Conservation (phyloP, 2,888 invertebrate species). For the Megaustenia siamemsis region DNA sequence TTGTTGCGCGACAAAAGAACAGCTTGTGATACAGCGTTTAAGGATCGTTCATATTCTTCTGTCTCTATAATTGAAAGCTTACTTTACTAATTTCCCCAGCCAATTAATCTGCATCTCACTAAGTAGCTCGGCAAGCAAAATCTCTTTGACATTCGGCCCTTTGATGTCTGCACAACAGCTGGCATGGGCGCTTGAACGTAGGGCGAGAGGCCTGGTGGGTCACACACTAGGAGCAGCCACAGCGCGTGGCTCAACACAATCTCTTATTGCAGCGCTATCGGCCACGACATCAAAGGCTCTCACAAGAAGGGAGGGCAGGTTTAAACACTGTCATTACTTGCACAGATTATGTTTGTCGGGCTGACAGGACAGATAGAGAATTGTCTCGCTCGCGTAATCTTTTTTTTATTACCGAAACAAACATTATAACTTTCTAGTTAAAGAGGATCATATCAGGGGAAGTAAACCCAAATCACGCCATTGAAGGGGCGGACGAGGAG, state of each 20-base stretch:
- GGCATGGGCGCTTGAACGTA: background rate
- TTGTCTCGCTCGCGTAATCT: too few relatives aligned
- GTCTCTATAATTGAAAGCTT: too few relatives aligned
- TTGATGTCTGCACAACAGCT: constrained; percentile 38
- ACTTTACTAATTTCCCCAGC: too few relatives aligned
- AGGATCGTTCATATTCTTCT: too few relatives aligned
- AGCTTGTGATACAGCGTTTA: too few relatives aligned
- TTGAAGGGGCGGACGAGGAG: too few relatives aligned
- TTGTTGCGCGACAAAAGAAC: too few relatives aligned
- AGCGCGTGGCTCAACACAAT: constrained; percentile 13
- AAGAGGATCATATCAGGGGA: too few relatives aligned
- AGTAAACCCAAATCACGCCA: too few relatives aligned
- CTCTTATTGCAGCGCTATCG: constrained; percentile 38
- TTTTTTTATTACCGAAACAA: too few relatives aligned
- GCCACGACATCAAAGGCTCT: constrained; percentile 20
- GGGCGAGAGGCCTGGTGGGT: constrained; percentile 4
- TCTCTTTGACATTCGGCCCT: constrained; percentile 47
- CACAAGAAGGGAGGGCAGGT: background rate
- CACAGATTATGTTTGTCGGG: constrained; percentile 32
- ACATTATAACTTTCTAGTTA: too few relatives aligned
- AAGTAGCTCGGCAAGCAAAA: constrained; percentile 26
- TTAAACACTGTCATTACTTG: constrained; percentile 18
- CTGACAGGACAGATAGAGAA: background rate
- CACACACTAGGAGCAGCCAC: background rate
- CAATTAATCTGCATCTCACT: constrained; percentile 2